A percentile compares a stretch with the other conserved stretches of the same genome.
Conservation (phyloP, 2,113 vertebrate genomes). For the Brachyistius frenatus region DNA sequence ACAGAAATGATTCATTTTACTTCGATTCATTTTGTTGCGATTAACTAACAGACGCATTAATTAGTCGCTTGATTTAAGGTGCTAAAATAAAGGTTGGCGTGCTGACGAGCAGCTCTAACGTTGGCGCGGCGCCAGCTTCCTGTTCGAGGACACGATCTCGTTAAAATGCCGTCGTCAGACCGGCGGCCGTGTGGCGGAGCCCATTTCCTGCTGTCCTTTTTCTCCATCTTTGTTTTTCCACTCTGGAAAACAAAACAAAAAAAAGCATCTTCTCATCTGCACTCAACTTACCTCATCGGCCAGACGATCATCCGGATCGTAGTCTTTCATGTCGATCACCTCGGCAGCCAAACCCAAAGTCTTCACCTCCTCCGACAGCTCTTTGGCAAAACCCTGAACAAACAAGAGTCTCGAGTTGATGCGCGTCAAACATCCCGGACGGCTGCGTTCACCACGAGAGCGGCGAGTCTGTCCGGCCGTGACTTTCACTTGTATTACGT, state of each 20-base stretch:
- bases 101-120: background rate
- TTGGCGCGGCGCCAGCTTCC: background rate
- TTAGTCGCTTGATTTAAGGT: background rate
- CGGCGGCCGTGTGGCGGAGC: no score
- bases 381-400: conserved; percentile 88
- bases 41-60: conserved; percentile 1
- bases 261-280: background rate
- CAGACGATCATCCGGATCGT: conserved; percentile 92
- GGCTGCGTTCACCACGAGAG: background rate
- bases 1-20: conserved; percentile 10
- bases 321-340: conserved; percentile 88
- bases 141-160: background rate
- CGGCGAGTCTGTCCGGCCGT: no score
- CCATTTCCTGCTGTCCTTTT: background rate
- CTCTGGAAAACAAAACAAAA: background rate
- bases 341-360: conserved; percentile 82
- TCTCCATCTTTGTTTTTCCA: no score
- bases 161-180: no score
- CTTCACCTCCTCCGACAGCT: conserved; percentile 84
- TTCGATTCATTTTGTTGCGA: conserved; percentile 22
- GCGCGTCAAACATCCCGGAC: background rate
- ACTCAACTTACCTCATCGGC: conserved; percentile 88
- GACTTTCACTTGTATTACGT: no score
- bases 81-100: background rate
- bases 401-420: background rate